These are phyloP conservation scores for Pseudomyrmex concolor DNA, from an alignment of 1,140 invertebrate genomes.

Conservation along the genomic window DNA sequence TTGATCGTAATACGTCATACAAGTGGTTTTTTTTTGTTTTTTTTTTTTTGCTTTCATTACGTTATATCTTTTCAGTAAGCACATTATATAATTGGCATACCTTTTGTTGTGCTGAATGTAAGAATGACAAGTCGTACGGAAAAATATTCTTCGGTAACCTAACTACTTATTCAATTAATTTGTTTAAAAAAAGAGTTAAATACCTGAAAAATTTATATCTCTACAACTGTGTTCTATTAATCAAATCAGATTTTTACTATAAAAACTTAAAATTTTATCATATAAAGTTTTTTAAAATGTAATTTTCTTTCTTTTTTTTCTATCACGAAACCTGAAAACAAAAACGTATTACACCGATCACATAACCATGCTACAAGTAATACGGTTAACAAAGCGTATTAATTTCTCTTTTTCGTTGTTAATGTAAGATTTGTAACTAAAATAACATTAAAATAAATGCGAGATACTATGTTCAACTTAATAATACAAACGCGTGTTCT, in stretches of 20 bases:
- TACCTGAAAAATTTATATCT: slow-evolving; percentile 29
- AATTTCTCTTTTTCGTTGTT: slow-evolving; percentile 33
- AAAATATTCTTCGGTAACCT: slow-evolving; percentile 20
- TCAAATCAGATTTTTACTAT: slow-evolving; percentile 11
- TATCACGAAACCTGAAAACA: slow-evolving; percentile 17
- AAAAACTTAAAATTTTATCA: not conserved
- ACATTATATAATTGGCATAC: slow-evolving; percentile 58
- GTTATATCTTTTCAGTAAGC: slow-evolving; percentile 34
- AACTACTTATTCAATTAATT: slow-evolving; percentile 18
- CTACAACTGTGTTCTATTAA: slow-evolving; percentile 19
- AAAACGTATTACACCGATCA: slow-evolving; percentile 14
- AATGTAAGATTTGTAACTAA: slow-evolving; percentile 30
- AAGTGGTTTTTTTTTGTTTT: slow-evolving; percentile 25
- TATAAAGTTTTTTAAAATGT: slow-evolving; percentile 27
- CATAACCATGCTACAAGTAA: slow-evolving; percentile 13
- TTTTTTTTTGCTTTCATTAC: slow-evolving; percentile 40
- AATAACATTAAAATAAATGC: slow-evolving; percentile 43
- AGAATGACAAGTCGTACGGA: slow-evolving; percentile 30
- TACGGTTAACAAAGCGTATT: slow-evolving; percentile 44
- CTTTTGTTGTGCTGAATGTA: slow-evolving; percentile 33
- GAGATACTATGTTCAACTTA: slow-evolving; percentile 5
- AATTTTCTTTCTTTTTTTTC: not conserved
- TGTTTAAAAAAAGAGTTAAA: not conserved
- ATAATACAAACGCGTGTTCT: slow-evolving; percentile 22
- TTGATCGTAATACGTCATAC: slow-evolving; percentile 55